Conservation (phyloP, 2,113 vertebrate species). For the Hystrix brachyura region DNA sequence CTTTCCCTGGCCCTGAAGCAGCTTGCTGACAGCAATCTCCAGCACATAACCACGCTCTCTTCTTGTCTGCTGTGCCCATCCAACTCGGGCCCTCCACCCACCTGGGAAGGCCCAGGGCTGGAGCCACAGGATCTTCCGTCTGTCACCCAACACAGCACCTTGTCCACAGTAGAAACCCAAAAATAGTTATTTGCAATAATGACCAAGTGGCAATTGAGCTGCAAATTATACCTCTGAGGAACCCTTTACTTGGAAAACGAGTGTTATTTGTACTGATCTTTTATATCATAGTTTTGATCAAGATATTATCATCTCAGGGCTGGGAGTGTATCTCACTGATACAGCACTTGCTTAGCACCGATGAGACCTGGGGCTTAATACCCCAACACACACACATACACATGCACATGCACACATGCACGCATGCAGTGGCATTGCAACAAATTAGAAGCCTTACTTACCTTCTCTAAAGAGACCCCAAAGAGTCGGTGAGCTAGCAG, state of each 20-base stretch:
- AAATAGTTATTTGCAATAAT: background rate
- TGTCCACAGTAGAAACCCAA: background rate
- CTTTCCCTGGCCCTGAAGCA: background rate
- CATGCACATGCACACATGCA: no score
- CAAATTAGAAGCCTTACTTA: constrained; percentile 70
- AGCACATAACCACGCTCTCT: background rate
- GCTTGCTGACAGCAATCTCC: background rate
- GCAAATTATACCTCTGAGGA: background rate
- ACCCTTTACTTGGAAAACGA: background rate
- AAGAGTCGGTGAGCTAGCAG: constrained; percentile 95
- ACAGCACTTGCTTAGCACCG: background rate
- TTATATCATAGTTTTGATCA: background rate
- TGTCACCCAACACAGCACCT: background rate
- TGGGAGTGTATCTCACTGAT: background rate
- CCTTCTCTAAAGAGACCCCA: constrained; percentile 90
- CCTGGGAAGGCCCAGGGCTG: background rate
- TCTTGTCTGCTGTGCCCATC: background rate
- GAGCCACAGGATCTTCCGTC: background rate
- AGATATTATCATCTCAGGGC: background rate
- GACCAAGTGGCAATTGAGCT: background rate
- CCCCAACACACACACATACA: background rate
- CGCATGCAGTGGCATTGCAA: background rate
- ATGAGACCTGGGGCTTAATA: background rate
- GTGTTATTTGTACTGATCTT: no score
- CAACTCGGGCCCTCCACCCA: background rate